phyloP scores from a whole-genome alignment of 2,888 invertebrate genomes.

The Cheiracanthium punctorium region DNA sequence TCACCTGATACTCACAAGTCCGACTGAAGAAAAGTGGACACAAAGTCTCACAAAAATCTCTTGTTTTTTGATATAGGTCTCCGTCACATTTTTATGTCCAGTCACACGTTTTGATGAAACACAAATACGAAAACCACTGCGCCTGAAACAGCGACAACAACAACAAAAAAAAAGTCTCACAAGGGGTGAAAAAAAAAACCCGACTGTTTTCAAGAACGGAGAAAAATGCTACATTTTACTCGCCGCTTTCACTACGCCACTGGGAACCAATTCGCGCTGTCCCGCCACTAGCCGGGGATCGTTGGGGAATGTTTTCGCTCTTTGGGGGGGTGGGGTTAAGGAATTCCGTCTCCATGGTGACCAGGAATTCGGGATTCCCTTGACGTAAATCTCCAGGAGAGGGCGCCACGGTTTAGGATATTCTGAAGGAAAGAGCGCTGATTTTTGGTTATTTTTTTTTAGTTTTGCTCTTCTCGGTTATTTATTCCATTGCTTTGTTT shows the following conservation, averaged over 20 bases:
- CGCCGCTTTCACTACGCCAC: neutral
- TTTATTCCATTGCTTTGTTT: neutral
- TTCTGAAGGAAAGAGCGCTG: neutral
- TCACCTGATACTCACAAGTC: too few species aligned
- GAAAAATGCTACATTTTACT: neutral
- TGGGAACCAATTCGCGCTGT: neutral
- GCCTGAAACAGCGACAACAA: neutral
- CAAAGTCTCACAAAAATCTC: too few species aligned
- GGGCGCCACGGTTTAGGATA: neutral
- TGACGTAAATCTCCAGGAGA: neutral
- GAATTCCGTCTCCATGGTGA: neutral
- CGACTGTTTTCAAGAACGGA: too few species aligned
- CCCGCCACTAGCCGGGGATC: conserved; percentile 9
- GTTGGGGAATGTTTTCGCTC: conserved; percentile 8
- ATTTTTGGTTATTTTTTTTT: neutral
- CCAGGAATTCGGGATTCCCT: neutral
- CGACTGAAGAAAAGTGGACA: too few species aligned
- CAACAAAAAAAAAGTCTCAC: neutral
- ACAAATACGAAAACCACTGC: neutral
- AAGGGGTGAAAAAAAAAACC: too few species aligned
- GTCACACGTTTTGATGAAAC: neutral
- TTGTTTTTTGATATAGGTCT: too few species aligned
- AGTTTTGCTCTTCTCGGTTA: neutral
- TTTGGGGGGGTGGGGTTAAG: conserved; percentile 2
- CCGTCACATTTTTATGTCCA: neutral